Conservation (phyloP, 1,140 invertebrate genomes). For the Dendrolimus punctatus region DNA sequence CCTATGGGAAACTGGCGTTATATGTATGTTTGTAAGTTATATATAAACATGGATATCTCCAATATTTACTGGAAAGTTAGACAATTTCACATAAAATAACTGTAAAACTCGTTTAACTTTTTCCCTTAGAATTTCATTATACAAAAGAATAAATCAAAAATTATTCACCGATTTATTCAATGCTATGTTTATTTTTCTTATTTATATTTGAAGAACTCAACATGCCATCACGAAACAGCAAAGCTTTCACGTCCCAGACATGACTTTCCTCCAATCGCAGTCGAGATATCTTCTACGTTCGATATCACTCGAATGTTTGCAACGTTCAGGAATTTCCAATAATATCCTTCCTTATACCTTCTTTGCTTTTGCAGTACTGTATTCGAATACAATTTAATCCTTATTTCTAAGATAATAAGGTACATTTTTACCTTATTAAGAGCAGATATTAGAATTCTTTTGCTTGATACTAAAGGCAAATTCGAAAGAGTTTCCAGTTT, state of each 20-base stretch:
- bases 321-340: slow-evolving; percentile 65
- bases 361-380: slow-evolving; percentile 6
- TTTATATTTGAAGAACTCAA: slow-evolving; percentile 26
- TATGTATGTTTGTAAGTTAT: too few relatives aligned
- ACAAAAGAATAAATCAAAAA: too few relatives aligned
- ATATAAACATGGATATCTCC: too few relatives aligned
- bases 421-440: background rate
- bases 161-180: too few relatives aligned
- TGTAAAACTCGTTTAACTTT: too few relatives aligned
- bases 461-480: slow-evolving; percentile 49
- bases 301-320: slow-evolving; percentile 44
- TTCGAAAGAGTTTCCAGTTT: slow-evolving; percentile 51
- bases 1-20: too few relatives aligned
- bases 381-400: background rate
- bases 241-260: slow-evolving; percentile 33
- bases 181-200: slow-evolving; percentile 8
- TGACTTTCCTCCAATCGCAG: slow-evolving; percentile 45
- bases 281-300: slow-evolving; percentile 46
- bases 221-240: slow-evolving; percentile 27
- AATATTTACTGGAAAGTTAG: too few relatives aligned
- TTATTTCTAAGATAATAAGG: too few relatives aligned
- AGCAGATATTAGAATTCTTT: slow-evolving; percentile 28
- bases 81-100: too few relatives aligned
- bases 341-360: slow-evolving; percentile 27
- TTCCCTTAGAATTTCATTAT: too few relatives aligned